phyloP scores from a whole-genome alignment of 2,888 invertebrate genomes.

The Schrankia costaestrigalis region DNA sequence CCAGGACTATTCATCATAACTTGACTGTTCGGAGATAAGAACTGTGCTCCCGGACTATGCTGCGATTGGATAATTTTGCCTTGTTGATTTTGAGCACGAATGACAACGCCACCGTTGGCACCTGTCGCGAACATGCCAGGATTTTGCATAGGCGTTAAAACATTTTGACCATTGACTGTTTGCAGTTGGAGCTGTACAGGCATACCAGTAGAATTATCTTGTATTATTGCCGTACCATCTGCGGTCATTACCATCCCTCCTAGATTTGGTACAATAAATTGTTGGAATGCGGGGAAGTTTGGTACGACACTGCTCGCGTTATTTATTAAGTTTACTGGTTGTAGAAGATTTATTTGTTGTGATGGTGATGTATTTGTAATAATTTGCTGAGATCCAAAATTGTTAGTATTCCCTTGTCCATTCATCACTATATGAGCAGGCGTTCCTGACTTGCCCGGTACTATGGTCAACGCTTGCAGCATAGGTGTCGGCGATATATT shows the following conservation, averaged over 20 bases:
- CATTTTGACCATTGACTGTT: conserved; percentile 89
- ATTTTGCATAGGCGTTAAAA: conserved; percentile 86
- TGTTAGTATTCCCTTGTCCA: conserved; percentile 82
- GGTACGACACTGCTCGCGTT: conserved; percentile 85
- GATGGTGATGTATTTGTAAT: conserved; percentile 82
- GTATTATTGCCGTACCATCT: conserved; percentile 88
- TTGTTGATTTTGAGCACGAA: conserved; percentile 86
- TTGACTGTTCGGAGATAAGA: conserved; percentile 87
- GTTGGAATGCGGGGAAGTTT: conserved; percentile 89
- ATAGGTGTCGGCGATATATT: conserved; percentile 84
- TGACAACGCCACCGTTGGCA: conserved; percentile 88
- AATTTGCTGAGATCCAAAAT: conserved; percentile 84
- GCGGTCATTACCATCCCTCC: conserved; percentile 92
- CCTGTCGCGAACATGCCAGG: conserved; percentile 83
- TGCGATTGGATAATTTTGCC: conserved; percentile 86
- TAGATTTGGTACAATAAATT: conserved; percentile 90
- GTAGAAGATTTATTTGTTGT: conserved; percentile 86
- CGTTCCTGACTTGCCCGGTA: conserved; percentile 87
- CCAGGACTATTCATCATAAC: conserved; percentile 87
- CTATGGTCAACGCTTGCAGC: conserved; percentile 87
- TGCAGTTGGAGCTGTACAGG: conserved; percentile 89
- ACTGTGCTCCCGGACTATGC: conserved; percentile 85
- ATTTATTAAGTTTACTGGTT: conserved; percentile 90
- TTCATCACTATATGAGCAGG: conserved; percentile 90
- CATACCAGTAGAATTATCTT: conserved; percentile 84